A percentile compares a stretch with the other conserved stretches of the same genome.
Conservation (phyloP, 1,140 invertebrate species). For the Lasaia peninsularis region DNA sequence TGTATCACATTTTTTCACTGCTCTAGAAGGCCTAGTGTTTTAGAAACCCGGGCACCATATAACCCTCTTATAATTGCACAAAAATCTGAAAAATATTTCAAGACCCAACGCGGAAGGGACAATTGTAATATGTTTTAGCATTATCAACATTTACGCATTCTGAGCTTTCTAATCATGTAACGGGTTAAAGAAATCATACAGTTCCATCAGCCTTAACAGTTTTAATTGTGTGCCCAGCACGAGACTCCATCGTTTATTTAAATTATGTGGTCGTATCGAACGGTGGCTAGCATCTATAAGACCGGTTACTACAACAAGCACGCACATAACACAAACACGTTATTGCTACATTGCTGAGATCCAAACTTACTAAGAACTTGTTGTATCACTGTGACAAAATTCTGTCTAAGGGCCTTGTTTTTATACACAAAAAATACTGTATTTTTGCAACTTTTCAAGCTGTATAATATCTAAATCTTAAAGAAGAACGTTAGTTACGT, state of each 20-base stretch:
- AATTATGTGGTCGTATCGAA: conserved; percentile 57
- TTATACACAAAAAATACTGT: conserved; percentile 1
- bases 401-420: conserved; percentile 28
- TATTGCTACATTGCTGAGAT: conserved; percentile 38
- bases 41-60: no score
- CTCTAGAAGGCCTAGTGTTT: no score
- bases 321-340: conserved; percentile 31
- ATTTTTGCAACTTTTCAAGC: no score
- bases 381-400: conserved; percentile 27
- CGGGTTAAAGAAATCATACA: conserved; percentile 49
- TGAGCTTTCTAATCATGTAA: conserved; percentile 57
- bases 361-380: conserved; percentile 35
- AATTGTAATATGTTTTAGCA: background rate
- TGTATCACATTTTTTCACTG: no score
- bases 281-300: conserved; percentile 51
- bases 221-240: conserved; percentile 60
- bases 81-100: no score
- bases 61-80: no score
- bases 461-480: no score
- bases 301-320: conserved; percentile 48
- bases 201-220: conserved; percentile 46
- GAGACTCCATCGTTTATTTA: conserved; percentile 60
- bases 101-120: background rate
- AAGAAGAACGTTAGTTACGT: no score
- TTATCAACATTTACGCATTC: conserved; percentile 16